Percentiles rank a stretch among this genome's conserved stretches.
Conservation (phyloP, 2,888 invertebrate genomes). For the Sisyra terminalis region DNA sequence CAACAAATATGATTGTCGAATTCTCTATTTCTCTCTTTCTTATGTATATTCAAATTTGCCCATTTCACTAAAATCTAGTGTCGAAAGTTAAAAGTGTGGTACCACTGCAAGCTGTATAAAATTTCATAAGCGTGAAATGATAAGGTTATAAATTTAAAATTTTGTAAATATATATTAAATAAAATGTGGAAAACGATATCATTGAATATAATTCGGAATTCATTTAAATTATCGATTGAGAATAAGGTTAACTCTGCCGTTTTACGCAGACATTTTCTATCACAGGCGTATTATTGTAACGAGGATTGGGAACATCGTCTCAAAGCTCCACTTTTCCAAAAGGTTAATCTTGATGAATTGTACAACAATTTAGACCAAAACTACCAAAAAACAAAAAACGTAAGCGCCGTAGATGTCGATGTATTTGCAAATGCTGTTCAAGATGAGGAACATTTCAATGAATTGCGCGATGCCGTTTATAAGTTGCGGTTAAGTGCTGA, state of each 20-base stretch:
- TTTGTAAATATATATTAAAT: background rate
- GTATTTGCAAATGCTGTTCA: conserved; percentile 55
- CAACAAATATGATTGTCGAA: too few species aligned
- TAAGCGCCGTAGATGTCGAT: conserved; percentile 69
- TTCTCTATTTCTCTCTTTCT: too few species aligned
- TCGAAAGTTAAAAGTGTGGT: too few species aligned
- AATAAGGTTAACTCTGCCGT: background rate
- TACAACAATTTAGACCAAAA: conserved; percentile 53
- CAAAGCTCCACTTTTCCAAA: conserved; percentile 37
- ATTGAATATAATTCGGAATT: background rate
- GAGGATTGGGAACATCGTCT: conserved; percentile 53
- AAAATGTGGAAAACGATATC: background rate
- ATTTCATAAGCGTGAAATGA: background rate
- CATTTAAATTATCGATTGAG: background rate
- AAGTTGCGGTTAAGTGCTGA: conserved; percentile 56
- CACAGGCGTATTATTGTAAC: conserved; percentile 53
- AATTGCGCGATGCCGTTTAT: conserved; percentile 53
- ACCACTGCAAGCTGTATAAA: too few species aligned
- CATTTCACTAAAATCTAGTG: too few species aligned
- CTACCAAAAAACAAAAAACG: conserved; percentile 38
- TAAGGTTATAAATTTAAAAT: background rate
- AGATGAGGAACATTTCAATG: conserved; percentile 41
- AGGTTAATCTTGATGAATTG: conserved; percentile 47
- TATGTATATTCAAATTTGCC: too few species aligned
- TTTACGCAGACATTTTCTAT: conserved; percentile 36